A percentile compares a stretch with the other conserved stretches of the same genome.
These are phyloP conservation scores for Podarcis raffonei DNA, from an alignment of 2,113 vertebrate genomes.

Conservation along the genomic window DNA sequence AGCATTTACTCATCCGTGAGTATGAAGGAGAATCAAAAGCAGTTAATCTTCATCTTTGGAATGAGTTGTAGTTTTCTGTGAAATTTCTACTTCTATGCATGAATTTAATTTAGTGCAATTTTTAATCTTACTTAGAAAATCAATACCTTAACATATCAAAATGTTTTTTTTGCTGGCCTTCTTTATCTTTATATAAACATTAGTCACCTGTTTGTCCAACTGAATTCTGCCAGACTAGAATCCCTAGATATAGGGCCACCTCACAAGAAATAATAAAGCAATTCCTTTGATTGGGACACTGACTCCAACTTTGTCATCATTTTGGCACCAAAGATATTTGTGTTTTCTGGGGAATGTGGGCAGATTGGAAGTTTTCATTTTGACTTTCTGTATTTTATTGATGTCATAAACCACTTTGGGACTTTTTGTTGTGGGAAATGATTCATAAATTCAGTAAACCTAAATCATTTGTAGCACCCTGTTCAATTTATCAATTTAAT, in stretches of 20 bases:
- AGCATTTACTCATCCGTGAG: not conserved
- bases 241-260: not conserved
- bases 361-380: too few relatives aligned
- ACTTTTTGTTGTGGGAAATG: too few relatives aligned
- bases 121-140: not conserved
- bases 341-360: too few relatives aligned
- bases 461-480: not conserved
- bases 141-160: not conserved
- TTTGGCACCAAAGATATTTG: too few relatives aligned
- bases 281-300: not conserved
- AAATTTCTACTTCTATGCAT: not conserved
- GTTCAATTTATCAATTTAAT: not conserved
- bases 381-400: too few relatives aligned
- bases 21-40: not conserved
- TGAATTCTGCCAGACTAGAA: not conserved
- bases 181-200: not conserved
- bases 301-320: too few relatives aligned
- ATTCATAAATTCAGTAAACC: too few relatives aligned
- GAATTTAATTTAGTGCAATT: not conserved
- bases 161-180: not conserved
- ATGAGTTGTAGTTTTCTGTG: not conserved
- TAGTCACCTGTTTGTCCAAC: not conserved
- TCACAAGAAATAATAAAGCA: not conserved
- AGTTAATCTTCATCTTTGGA: not conserved
- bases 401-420: too few relatives aligned